phyloP scores from a whole-genome alignment of 2,113 vertebrate genomes.

The Gadus macrocephalus region DNA sequence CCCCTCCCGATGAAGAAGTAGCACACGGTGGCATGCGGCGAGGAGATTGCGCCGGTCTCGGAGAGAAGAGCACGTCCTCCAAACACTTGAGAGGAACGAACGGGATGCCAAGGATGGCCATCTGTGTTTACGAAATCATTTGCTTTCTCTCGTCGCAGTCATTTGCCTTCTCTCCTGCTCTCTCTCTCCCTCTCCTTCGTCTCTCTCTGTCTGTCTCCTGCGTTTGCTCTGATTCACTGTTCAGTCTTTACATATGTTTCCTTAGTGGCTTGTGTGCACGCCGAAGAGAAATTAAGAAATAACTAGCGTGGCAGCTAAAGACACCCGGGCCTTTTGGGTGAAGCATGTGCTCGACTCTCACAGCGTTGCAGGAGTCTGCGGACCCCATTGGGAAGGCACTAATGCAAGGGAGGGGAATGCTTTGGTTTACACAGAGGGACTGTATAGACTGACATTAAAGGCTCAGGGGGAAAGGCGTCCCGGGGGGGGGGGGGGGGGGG shows the following conservation, averaged over 20 bases:
- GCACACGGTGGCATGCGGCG: conserved; percentile 40
- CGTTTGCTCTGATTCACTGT: conserved; percentile 57
- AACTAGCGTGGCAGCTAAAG: conserved; percentile 58
- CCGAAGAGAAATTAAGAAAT: conserved; percentile 31
- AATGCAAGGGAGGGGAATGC: conserved; percentile 19
- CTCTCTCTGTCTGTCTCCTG: conserved; percentile 27
- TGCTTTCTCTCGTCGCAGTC: conserved; percentile 55
- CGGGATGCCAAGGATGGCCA: conserved; percentile 66
- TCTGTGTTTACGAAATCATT: conserved; percentile 68
- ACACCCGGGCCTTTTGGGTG: conserved; percentile 55
- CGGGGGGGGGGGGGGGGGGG: background rate
- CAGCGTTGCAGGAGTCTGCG: conserved; percentile 49
- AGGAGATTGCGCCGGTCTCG: conserved; percentile 59
- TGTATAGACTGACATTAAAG: conserved; percentile 13
- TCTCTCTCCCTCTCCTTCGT: conserved; percentile 31
- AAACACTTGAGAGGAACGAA: conserved; percentile 66
- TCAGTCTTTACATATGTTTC: conserved; percentile 71
- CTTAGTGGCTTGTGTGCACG: conserved; percentile 46
- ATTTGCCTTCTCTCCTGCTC: conserved; percentile 51
- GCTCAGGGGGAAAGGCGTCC: background rate
- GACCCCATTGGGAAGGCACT: conserved; percentile 41
- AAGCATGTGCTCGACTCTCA: conserved; percentile 60
- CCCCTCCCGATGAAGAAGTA: conserved; percentile 35
- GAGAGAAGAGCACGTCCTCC: conserved; percentile 64
- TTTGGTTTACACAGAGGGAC: conserved; percentile 39